phyloP scores from a whole-genome alignment of 92 coral and sea anemone species.

The Muricea muricata region DNA sequence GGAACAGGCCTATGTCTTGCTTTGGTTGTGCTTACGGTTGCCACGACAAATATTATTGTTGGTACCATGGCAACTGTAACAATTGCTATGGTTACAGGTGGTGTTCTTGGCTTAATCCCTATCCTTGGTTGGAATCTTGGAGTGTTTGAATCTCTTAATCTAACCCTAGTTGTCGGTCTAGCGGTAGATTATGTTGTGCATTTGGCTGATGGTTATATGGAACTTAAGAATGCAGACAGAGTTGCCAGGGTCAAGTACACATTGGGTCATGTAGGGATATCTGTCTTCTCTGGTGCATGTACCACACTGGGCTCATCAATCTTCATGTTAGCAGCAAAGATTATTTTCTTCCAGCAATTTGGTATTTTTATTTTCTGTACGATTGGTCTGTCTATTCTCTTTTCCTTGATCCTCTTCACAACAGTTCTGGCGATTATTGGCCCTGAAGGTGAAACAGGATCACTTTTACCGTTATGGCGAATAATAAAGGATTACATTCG shows the following conservation, averaged over 20 bases:
- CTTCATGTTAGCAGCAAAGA: slow-evolving; percentile 97
- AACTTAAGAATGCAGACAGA: slow-evolving; percentile 33
- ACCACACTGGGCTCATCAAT: slow-evolving; percentile 95
- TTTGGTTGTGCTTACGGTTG: slow-evolving; percentile 75
- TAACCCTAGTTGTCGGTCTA: slow-evolving; percentile 92
- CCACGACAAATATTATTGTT: slow-evolving; percentile 95
- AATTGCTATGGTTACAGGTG: slow-evolving; percentile 84
- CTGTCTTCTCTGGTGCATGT: slow-evolving; percentile 93
- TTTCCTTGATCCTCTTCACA: slow-evolving; percentile 84
- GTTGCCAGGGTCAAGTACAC: slow-evolving; percentile 82
- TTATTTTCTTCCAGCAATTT: slow-evolving; percentile 92
- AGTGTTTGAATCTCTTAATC: slow-evolving; percentile 88
- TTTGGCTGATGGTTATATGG: slow-evolving; percentile 92
- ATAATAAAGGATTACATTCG: slow-evolving; percentile 19
- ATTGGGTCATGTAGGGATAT: slow-evolving; percentile 87
- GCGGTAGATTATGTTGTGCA: slow-evolving; percentile 98
- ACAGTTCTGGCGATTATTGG: slow-evolving; percentile 85
- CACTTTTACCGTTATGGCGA: slow-evolving; percentile 62
- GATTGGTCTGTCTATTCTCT: slow-evolving; percentile 88
- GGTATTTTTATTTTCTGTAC: slow-evolving; percentile 97
- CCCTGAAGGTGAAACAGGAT: slow-evolving; percentile 93
- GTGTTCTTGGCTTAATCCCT: slow-evolving; percentile 90
- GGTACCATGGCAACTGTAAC: slow-evolving; percentile 89
- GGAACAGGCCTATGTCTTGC: slow-evolving; percentile 83
- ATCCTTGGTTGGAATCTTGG: slow-evolving; percentile 96